Percentiles rank a stretch among this genome's conserved stretches.
phyloP scores from a whole-genome alignment of 2,888 invertebrate genomes.

The Vanessa cardui region DNA sequence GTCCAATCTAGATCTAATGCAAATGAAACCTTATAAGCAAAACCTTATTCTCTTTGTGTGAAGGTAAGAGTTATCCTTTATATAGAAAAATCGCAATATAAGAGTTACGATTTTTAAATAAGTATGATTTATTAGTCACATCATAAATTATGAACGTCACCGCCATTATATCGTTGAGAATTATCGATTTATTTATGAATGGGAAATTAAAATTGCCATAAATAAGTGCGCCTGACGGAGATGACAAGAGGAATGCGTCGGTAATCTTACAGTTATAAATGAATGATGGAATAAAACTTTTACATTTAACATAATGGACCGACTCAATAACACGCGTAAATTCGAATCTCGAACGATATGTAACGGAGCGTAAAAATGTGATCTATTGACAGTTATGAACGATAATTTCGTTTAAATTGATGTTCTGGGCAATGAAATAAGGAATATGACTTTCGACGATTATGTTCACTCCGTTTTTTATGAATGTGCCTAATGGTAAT shows the following conservation, averaged over 20 bases:
- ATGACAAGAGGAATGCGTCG: slow-evolving; percentile 24
- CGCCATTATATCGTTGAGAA: neutral
- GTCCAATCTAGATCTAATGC: too few species aligned
- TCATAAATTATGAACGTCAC: neutral
- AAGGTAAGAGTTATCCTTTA: too few species aligned
- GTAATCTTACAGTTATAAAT: slow-evolving; percentile 20
- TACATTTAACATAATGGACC: slow-evolving; percentile 30
- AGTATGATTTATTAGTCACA: neutral
- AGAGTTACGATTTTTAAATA: neutral
- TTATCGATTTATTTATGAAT: slow-evolving; percentile 13
- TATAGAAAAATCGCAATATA: too few species aligned
- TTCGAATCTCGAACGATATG: slow-evolving; percentile 6
- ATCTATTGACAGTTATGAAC: slow-evolving; percentile 9
- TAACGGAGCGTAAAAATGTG: slow-evolving; percentile 21
- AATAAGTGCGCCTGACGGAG: slow-evolving; percentile 6
- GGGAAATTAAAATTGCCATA: slow-evolving; percentile 14
- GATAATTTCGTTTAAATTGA: slow-evolving; percentile 9
- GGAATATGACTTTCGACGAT: neutral
- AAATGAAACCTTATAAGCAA: too few species aligned
- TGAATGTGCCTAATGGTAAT: too few species aligned
- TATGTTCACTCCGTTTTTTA: too few species aligned
- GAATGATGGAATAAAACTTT: slow-evolving; percentile 30
- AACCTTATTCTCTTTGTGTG: too few species aligned
- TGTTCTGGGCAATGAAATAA: neutral
- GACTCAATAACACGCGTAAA: slow-evolving; percentile 21